These are phyloP conservation scores for Seriola aureovittata DNA, from an alignment of 2,113 vertebrate species.

Conservation along the genomic window DNA sequence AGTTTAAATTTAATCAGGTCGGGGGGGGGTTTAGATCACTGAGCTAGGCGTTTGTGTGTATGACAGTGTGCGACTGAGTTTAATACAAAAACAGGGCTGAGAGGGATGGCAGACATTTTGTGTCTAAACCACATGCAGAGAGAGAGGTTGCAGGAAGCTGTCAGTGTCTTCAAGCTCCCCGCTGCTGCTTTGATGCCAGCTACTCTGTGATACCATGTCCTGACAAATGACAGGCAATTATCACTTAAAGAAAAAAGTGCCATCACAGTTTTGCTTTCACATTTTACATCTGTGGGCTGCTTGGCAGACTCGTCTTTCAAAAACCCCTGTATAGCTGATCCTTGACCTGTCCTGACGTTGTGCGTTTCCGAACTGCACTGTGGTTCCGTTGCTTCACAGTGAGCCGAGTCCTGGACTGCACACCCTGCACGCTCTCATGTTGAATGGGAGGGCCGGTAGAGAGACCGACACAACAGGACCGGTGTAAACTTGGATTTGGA, in stretches of 20 bases:
- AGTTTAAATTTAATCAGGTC: constrained; percentile 47
- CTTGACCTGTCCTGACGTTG: background rate
- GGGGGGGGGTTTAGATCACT: constrained; percentile 11
- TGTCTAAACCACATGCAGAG: constrained; percentile 57
- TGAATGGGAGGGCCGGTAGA: too few species aligned
- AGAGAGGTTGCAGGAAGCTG: constrained; percentile 40
- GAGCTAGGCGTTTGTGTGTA: constrained; percentile 15
- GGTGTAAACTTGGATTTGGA: too few species aligned
- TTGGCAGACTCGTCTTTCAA: background rate
- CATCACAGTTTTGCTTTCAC: constrained; percentile 30
- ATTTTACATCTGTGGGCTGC: constrained; percentile 20
- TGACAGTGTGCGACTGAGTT: constrained; percentile 23
- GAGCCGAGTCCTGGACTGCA: too few species aligned
- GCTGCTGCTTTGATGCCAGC: constrained; percentile 48
- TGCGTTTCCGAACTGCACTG: too few species aligned
- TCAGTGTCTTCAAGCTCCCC: constrained; percentile 39
- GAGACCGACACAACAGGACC: too few species aligned
- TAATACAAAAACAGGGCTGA: constrained; percentile 29
- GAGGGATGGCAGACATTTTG: constrained; percentile 17
- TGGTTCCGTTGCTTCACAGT: too few species aligned
- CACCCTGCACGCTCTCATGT: too few species aligned
- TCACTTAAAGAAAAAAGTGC: constrained; percentile 6
- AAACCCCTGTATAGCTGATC: background rate
- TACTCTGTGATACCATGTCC: constrained; percentile 17
- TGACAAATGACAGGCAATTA: constrained; percentile 60